Evolutionary conservation across 2,797 vertebrate genomes (phyloP), one percentile per base, ranked within the genome.

Genomic region (Antennarius maculatus): DNA sequence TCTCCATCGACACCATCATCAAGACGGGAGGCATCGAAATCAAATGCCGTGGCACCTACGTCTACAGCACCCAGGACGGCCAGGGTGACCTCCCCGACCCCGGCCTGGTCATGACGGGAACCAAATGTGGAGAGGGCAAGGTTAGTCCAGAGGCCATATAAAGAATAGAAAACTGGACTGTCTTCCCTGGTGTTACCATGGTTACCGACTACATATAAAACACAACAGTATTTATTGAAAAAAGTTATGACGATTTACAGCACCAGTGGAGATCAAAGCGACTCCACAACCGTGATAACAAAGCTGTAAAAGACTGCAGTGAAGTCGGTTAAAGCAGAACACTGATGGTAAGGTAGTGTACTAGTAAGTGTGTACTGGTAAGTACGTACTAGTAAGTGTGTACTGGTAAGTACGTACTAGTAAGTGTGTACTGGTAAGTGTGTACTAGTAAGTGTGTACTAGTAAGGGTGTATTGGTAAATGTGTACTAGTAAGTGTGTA

Each of bases 51-150:
- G 96, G 95, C n/a, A 94, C 94, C 6, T 93, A 94, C 29, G 94
- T 96, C 66, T 97, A 97, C 82, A 92, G 93, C 0, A 91, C 93
- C 1, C 93, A 94, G 60, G 93, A 95, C 0, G 94, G 94, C 0
- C 95, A 94, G 63, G 93, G 94, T 0, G 95, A 97, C 87, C 91
- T 95, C 67, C 92, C 93, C 0, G 95, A 96, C 84, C 94, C 96
- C 0, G 96, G 96, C 18, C 92, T 97, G 2, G 97, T 99, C 57
- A 95, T 95, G 91, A 95, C 95, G 0, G 97, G 97, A 49, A 98
- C 97, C 15, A 97, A 95, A 58, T 98, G 97, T 45, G 95, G 94
- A 12, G 93, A 97, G 49, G 92, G 94, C 6, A 97, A 96, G 96
- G 97, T 96, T 69, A 81, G 87, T 76, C 10, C 34, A 1, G 34